A percentile compares a stretch with the other conserved stretches of the same genome.
Conservation (phyloP, 2,888 invertebrate species). For the Shargacucullia verbasci region DNA sequence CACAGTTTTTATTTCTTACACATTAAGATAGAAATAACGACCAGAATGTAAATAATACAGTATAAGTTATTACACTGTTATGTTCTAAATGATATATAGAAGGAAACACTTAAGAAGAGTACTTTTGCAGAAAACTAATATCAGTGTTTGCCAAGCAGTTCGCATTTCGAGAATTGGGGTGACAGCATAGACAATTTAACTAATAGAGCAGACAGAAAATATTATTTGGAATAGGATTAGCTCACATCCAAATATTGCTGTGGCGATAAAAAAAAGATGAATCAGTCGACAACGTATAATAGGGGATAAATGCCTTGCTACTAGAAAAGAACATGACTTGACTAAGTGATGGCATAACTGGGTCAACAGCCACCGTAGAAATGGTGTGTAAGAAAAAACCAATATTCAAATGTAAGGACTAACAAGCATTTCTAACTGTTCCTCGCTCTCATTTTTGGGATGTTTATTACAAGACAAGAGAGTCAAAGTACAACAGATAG, state of each 20-base stretch:
- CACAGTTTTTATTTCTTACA: slow-evolving; percentile 41
- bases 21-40: slow-evolving; percentile 42
- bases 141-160: slow-evolving; percentile 85
- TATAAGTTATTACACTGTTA: slow-evolving; percentile 55
- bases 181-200: slow-evolving; percentile 70
- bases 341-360: neutral
- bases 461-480: too few relatives aligned
- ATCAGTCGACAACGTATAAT: slow-evolving; percentile 13
- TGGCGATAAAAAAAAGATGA: slow-evolving; percentile 20
- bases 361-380: neutral
- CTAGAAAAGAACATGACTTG: slow-evolving; percentile 8
- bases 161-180: slow-evolving; percentile 83
- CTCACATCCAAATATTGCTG: slow-evolving; percentile 32
- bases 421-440: too few relatives aligned
- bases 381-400: too few relatives aligned
- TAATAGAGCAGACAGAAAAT: slow-evolving; percentile 60
- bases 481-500: too few relatives aligned
- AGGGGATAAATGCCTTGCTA: neutral
- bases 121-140: slow-evolving; percentile 84
- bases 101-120: slow-evolving; percentile 81
- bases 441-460: too few relatives aligned
- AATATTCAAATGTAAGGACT: too few relatives aligned
- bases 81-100: slow-evolving; percentile 76
- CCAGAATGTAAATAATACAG: slow-evolving; percentile 50
- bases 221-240: slow-evolving; percentile 48